These are phyloP conservation scores for Troides helena DNA, from an alignment of 2,888 invertebrate genomes.

Conservation along the genomic window DNA sequence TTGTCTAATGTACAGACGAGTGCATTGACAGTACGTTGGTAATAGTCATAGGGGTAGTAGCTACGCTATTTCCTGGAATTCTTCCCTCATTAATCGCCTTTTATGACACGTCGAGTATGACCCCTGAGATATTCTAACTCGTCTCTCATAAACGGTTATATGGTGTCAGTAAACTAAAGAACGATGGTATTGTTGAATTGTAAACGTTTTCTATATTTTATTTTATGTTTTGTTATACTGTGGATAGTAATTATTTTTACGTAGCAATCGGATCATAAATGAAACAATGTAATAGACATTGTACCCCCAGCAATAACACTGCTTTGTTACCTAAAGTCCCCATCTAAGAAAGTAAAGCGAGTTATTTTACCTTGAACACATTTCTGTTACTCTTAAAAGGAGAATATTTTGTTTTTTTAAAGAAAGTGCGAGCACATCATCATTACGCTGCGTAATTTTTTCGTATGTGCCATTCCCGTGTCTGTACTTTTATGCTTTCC, in stretches of 20 bases:
- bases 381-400: slow-evolving; percentile 70
- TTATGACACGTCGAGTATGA: too few species aligned
- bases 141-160: background rate
- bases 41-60: too few species aligned
- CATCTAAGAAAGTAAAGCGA: slow-evolving; percentile 1
- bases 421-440: slow-evolving; percentile 76
- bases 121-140: background rate
- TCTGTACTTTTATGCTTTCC: slow-evolving; percentile 77
- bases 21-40: too few species aligned
- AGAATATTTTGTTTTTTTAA: slow-evolving; percentile 73
- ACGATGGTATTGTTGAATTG: too few species aligned
- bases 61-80: too few species aligned
- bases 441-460: slow-evolving; percentile 79
- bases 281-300: background rate
- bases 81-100: too few species aligned
- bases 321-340: background rate
- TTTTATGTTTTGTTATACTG: too few species aligned
- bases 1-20: too few species aligned
- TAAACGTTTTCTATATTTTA: too few species aligned
- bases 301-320: background rate
- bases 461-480: slow-evolving; percentile 76
- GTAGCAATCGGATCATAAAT: too few species aligned
- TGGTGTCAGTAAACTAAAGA: too few species aligned
- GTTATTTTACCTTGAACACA: slow-evolving; percentile 53
- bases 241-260: too few species aligned